A percentile compares a stretch with the other conserved stretches of the same genome.
phyloP scores from a whole-genome alignment of 2,113 vertebrate genomes.

The Colius striatus region DNA sequence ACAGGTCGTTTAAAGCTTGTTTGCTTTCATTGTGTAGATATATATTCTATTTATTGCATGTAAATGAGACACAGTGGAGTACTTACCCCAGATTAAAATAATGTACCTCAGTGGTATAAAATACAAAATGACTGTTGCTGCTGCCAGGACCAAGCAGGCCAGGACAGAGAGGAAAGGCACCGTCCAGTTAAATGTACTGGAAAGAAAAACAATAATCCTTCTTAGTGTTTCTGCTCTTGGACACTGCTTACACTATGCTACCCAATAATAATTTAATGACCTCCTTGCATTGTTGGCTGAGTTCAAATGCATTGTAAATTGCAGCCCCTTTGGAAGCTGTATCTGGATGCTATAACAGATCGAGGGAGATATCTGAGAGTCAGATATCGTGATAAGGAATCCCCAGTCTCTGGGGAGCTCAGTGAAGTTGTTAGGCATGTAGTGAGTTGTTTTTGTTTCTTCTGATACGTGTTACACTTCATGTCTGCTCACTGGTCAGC shows the following conservation, averaged over 20 bases:
- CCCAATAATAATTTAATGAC: background rate
- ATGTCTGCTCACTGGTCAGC: background rate
- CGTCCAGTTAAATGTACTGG: constrained; percentile 95
- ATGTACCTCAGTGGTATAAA: constrained; percentile 91
- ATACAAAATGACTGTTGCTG: constrained; percentile 82
- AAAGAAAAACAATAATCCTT: background rate
- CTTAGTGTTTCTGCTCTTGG: background rate
- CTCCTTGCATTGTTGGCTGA: background rate
- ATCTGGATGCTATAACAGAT: background rate
- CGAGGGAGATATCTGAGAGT: background rate
- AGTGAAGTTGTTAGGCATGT: background rate
- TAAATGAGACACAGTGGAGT: background rate
- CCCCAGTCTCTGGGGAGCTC: background rate
- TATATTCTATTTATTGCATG: constrained; percentile 15
- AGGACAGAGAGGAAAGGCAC: constrained; percentile 90
- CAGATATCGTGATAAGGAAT: background rate
- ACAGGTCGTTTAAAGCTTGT: constrained; percentile 33
- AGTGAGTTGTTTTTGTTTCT: background rate
- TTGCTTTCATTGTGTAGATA: background rate
- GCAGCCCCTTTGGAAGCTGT: background rate
- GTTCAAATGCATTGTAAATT: background rate
- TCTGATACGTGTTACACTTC: background rate
- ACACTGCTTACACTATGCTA: background rate
- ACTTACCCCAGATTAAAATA: constrained; percentile 96
- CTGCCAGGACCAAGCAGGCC: constrained; percentile 83